Conservation (phyloP, 2,113 vertebrate species). For the Myotis yumanensis region DNA sequence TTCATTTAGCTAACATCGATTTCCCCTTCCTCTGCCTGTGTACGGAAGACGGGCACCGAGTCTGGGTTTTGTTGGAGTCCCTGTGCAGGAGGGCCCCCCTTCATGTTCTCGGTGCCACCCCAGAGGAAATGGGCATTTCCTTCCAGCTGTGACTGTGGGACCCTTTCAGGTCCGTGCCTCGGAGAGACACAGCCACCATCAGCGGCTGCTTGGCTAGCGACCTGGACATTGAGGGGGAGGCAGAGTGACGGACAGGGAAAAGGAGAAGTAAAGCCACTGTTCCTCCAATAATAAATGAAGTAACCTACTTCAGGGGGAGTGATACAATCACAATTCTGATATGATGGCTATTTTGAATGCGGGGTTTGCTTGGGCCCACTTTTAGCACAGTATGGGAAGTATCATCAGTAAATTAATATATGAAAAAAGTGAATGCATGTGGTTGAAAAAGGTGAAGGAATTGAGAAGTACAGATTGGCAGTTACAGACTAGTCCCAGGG, state of each 20-base stretch:
- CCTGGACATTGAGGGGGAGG: neutral
- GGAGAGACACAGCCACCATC: rapidly evolving
- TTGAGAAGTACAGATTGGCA: neutral
- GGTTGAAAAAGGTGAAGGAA: neutral
- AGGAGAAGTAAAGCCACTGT: neutral
- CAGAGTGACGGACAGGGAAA: neutral
- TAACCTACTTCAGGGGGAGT: too few species aligned
- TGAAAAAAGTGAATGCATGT: neutral
- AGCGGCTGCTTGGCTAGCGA: neutral
- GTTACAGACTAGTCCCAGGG: neutral
- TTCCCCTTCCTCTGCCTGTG: neutral
- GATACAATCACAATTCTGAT: neutral
- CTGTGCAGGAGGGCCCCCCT: rapidly evolving
- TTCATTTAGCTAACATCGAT: neutral
- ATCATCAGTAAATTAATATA: rapidly evolving
- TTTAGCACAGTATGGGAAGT: neutral
- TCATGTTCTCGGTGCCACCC: neutral
- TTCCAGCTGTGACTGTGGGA: rapidly evolving
- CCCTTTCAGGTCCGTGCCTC: rapidly evolving
- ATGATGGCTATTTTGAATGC: rapidly evolving
- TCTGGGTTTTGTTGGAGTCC: neutral
- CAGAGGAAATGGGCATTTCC: rapidly evolving
- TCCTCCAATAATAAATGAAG: neutral
- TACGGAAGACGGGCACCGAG: neutral
- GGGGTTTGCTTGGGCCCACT: neutral